These are phyloP conservation scores for Tenthredo amoena DNA, from an alignment of 2,888 invertebrate genomes.

Conservation along the genomic window DNA sequence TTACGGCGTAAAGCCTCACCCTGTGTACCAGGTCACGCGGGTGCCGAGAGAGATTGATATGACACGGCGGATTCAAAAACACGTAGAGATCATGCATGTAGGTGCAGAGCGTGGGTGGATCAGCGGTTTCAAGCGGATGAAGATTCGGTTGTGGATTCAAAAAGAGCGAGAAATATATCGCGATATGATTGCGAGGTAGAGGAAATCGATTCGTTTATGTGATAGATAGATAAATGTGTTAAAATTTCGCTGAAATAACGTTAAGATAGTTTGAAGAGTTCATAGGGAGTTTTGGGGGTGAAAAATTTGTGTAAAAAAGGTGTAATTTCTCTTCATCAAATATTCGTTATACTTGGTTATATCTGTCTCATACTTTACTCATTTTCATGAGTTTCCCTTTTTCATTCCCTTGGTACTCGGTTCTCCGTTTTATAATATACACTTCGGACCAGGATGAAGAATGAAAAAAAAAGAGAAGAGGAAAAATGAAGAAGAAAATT, in stretches of 20 bases:
- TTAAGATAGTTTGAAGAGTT: not conserved
- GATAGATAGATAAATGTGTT: not conserved
- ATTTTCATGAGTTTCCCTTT: not conserved
- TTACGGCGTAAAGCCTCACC: constrained; percentile 47
- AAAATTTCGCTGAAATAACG: not conserved
- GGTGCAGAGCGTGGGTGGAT: constrained; percentile 6
- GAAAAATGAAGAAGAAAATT: not conserved
- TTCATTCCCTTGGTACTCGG: not conserved
- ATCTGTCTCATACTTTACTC: not conserved
- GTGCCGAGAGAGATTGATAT: constrained; percentile 50
- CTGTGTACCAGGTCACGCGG: constrained; percentile 43
- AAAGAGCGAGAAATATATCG: not conserved
- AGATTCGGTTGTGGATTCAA: not conserved
- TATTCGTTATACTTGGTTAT: not conserved
- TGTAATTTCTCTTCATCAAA: constrained; percentile 19
- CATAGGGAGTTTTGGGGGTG: not conserved
- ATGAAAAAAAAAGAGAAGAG: not conserved
- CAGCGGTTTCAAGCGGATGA: not conserved
- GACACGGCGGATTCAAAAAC: constrained; percentile 46
- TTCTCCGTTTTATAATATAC: not conserved
- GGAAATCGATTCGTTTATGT: no score
- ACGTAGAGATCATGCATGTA: constrained; percentile 1
- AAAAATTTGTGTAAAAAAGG: not conserved
- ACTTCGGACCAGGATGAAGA: not conserved
- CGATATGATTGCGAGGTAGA: not conserved